A percentile compares a stretch with the other conserved stretches of the same genome.
Conservation (phyloP, 2,888 invertebrate genomes). For the Lycocerus yunnanus region DNA sequence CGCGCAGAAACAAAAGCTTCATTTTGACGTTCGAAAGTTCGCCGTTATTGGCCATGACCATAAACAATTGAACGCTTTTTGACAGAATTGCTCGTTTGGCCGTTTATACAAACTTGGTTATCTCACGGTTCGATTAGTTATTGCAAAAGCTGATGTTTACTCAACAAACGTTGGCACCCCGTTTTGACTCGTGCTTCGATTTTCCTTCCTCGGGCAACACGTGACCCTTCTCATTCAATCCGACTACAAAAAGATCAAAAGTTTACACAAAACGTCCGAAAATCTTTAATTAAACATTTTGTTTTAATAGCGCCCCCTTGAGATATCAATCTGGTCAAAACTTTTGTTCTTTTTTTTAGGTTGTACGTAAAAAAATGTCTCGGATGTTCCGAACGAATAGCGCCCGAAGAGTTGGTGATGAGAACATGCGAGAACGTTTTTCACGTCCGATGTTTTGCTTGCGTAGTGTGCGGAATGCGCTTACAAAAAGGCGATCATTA, state of each 20-base stretch:
- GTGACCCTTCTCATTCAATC: slow-evolving; percentile 6
- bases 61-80: neutral
- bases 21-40: neutral
- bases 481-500: slow-evolving; percentile 83
- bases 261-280: slow-evolving; percentile 10
- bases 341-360: slow-evolving; percentile 55
- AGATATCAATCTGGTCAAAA: neutral
- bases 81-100: neutral
- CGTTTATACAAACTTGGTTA: neutral
- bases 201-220: slow-evolving; percentile 16
- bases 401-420: slow-evolving; percentile 81
- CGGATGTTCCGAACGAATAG: slow-evolving; percentile 72
- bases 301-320: neutral
- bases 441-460: slow-evolving; percentile 79
- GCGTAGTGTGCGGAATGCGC: slow-evolving; percentile 75
- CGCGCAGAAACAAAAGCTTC: neutral
- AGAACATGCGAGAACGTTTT: slow-evolving; percentile 74
- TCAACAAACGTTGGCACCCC: slow-evolving; percentile 4
- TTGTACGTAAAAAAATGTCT: slow-evolving; percentile 76
- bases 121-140: slow-evolving; percentile 20
- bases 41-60: neutral
- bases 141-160: slow-evolving; percentile 18
- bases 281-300: slow-evolving; percentile 12
- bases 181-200: slow-evolving; percentile 18
- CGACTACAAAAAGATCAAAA: slow-evolving; percentile 15